phyloP scores from a whole-genome alignment of 2,113 vertebrate genomes.

The Cinclus mexicanus region DNA sequence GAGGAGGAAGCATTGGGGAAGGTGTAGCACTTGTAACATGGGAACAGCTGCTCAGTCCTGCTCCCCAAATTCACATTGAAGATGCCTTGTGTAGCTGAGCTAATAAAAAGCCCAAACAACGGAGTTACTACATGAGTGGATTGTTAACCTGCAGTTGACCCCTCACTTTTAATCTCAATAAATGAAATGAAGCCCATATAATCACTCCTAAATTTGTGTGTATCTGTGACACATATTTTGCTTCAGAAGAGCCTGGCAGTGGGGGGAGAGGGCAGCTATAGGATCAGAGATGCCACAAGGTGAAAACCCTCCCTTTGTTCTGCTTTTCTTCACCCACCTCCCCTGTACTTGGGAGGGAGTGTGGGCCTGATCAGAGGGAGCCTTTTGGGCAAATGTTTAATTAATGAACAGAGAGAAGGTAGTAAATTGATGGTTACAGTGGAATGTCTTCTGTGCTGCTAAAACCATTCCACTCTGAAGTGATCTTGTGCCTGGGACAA shows the following conservation, averaged over 20 bases:
- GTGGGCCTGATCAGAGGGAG: neutral
- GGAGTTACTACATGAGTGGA: neutral
- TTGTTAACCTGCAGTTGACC: constrained; percentile 25
- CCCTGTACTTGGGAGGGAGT: neutral
- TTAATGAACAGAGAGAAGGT: neutral
- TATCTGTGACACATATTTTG: neutral
- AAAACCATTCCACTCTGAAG: neutral
- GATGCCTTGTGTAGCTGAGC: neutral
- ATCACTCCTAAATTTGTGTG: neutral
- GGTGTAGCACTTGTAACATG: neutral
- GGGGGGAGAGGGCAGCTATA: fast-evolving
- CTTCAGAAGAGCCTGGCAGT: neutral
- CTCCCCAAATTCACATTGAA: neutral
- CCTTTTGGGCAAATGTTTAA: neutral
- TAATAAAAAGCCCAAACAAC: neutral
- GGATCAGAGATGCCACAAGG: neutral
- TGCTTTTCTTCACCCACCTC: neutral
- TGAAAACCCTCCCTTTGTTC: neutral
- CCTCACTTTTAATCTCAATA: neutral
- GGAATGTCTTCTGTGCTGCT: neutral
- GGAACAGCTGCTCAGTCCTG: neutral
- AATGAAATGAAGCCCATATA: neutral
- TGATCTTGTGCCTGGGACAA: neutral
- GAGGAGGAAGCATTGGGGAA: neutral
- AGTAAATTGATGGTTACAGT: neutral